Evolutionary conservation across 1,140 invertebrate species (phyloP).

Genomic region (Lithobius niger): DNA sequence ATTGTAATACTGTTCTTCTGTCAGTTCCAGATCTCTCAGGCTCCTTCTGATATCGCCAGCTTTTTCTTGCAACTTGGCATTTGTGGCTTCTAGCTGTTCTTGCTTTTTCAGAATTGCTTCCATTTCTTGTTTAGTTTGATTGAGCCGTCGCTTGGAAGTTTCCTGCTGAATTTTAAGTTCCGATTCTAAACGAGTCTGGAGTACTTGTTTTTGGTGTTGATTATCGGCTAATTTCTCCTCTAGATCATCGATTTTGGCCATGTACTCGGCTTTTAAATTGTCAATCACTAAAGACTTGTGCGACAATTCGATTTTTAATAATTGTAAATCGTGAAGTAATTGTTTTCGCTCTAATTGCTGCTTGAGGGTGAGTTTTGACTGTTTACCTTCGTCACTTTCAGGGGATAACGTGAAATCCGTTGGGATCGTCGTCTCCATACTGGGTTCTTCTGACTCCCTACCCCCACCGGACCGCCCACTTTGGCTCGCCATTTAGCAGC

Average conservation of each 20-base stretch:
- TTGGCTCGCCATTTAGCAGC: too few species aligned
- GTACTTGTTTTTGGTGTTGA: constrained; percentile 31
- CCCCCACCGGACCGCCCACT: not conserved
- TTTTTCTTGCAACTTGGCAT: constrained; percentile 30
- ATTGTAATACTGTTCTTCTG: constrained; percentile 29
- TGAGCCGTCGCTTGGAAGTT: constrained; percentile 27
- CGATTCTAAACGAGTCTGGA: constrained; percentile 29
- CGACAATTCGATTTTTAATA: constrained; percentile 33
- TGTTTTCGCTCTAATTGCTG: constrained; percentile 28
- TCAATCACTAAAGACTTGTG: constrained; percentile 29
- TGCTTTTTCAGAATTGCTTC: constrained; percentile 27
- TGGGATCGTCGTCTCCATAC: constrained; percentile 16
- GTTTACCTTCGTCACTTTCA: constrained; percentile 8
- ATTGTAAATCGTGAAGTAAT: constrained; percentile 31
- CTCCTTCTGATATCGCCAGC: constrained; percentile 26
- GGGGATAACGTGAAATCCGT: constrained; percentile 18
- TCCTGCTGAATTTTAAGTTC: constrained; percentile 30
- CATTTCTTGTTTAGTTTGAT: constrained; percentile 28
- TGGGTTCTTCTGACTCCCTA: constrained; percentile 15
- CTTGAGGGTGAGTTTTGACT: constrained; percentile 9
- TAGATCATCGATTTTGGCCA: constrained; percentile 29
- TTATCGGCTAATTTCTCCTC: constrained; percentile 32
- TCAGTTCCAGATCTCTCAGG: constrained; percentile 25
- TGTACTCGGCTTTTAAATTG: constrained; percentile 30
- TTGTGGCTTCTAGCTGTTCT: constrained; percentile 30